phyloP scores from a whole-genome alignment of 2,797 vertebrate species.

The Echeneis naucrates region DNA sequence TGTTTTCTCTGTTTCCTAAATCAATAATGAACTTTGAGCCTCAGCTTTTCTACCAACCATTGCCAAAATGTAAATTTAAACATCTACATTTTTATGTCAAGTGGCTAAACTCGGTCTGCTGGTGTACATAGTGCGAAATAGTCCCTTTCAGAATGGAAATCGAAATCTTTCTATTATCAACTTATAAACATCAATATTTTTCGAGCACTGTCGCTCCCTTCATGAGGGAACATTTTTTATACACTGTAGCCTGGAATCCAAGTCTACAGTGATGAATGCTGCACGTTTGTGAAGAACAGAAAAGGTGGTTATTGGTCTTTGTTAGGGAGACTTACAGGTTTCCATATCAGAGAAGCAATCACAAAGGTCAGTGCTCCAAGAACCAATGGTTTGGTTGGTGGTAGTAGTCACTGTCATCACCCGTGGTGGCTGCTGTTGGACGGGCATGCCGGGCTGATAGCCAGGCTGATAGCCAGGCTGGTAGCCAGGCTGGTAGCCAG shows the following conservation, averaged over 20 bases:
- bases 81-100: not conserved
- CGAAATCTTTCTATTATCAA: too few relatives aligned
- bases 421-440: conserved; percentile 51
- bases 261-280: too few relatives aligned
- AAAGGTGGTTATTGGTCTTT: not conserved
- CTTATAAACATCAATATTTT: too few relatives aligned
- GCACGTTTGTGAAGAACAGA: not conserved
- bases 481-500: too few relatives aligned
- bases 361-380: conserved; percentile 78
- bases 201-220: too few relatives aligned
- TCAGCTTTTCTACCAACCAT: not conserved
- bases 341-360: conserved; percentile 79
- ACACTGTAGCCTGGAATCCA: too few relatives aligned
- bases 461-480: conserved; percentile 51
- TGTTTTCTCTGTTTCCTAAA: not conserved
- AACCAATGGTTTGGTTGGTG: rapidly evolving
- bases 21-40: not conserved
- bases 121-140: too few relatives aligned
- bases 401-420: conserved; percentile 37
- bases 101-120: too few relatives aligned
- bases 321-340: conserved; percentile 71
- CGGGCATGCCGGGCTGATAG: conserved; percentile 65
- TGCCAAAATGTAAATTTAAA: not conserved
- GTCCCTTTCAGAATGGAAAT: too few relatives aligned
- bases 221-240: too few relatives aligned